Conservation (phyloP, 2,113 vertebrate genomes). For the Sinosuthora webbiana region DNA sequence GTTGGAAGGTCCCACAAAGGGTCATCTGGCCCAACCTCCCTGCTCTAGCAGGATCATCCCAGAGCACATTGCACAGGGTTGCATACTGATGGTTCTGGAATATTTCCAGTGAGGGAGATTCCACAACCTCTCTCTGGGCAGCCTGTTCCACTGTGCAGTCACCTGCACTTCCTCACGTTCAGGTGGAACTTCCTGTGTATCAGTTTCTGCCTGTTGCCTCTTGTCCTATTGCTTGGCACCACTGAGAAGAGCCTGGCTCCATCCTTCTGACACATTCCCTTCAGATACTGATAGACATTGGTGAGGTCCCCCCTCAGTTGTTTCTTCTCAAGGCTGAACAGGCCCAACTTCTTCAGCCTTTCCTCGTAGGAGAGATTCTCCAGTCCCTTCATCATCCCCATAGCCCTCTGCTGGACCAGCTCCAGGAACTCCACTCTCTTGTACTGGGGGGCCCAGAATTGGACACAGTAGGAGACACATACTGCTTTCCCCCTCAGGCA, state of each 20-base stretch:
- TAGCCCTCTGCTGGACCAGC: fast-evolving
- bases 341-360: not conserved
- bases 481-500: not conserved
- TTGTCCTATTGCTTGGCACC: not conserved
- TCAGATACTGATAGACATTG: not conserved
- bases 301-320: not conserved
- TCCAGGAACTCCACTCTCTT: not conserved
- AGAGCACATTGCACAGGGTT: not conserved
- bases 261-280: not conserved
- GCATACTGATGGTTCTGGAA: not conserved
- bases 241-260: not conserved
- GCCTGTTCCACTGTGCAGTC: not conserved
- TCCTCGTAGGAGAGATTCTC: not conserved
- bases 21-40: not conserved
- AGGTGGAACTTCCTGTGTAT: not conserved
- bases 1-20: not conserved
- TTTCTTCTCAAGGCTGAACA: not conserved
- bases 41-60: not conserved
- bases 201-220: not conserved
- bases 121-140: not conserved
- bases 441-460: not conserved
- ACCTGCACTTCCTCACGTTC: not conserved
- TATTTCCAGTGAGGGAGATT: not conserved
- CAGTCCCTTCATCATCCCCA: not conserved
- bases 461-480: not conserved